Conservation (phyloP, 2,113 vertebrate species). For the Percina caprodes region DNA sequence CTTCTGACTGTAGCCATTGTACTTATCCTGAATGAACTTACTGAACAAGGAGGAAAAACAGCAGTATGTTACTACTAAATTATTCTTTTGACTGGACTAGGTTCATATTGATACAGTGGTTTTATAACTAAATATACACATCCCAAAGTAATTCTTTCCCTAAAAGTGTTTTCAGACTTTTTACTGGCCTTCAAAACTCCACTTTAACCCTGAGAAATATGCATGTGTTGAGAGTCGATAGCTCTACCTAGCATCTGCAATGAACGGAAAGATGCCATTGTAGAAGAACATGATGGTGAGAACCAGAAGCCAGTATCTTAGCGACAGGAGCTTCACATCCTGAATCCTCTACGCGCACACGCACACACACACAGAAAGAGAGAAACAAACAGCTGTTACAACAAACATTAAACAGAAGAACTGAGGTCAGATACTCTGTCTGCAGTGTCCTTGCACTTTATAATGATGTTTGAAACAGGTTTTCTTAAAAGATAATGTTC, state of each 20-base stretch:
- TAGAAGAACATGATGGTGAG: constrained; percentile 90
- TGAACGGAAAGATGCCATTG: constrained; percentile 86
- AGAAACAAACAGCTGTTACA: not conserved
- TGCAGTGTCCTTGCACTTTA: not conserved
- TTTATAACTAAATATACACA: not conserved
- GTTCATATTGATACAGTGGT: not conserved
- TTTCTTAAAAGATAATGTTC: not conserved
- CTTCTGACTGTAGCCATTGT: constrained; percentile 85
- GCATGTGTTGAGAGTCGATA: not conserved
- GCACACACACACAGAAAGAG: not conserved
- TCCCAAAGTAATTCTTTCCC: not conserved
- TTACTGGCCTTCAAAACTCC: not conserved
- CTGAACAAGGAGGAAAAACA: constrained; percentile 70
- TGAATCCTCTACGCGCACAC: constrained; percentile 81
- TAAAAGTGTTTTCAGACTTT: too few species aligned
- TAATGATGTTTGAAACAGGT: not conserved
- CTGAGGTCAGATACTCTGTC: not conserved
- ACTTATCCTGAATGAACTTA: constrained; percentile 92
- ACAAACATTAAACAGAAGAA: not conserved
- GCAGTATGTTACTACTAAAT: not conserved
- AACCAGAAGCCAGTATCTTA: constrained; percentile 87
- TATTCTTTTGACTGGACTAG: not conserved
- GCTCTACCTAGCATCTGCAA: constrained; percentile 86
- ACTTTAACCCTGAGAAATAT: not conserved
- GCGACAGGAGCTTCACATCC: constrained; percentile 80